These are phyloP conservation scores for Pyralis farinalis DNA, from an alignment of 2,888 invertebrate genomes.

Conservation along the genomic window DNA sequence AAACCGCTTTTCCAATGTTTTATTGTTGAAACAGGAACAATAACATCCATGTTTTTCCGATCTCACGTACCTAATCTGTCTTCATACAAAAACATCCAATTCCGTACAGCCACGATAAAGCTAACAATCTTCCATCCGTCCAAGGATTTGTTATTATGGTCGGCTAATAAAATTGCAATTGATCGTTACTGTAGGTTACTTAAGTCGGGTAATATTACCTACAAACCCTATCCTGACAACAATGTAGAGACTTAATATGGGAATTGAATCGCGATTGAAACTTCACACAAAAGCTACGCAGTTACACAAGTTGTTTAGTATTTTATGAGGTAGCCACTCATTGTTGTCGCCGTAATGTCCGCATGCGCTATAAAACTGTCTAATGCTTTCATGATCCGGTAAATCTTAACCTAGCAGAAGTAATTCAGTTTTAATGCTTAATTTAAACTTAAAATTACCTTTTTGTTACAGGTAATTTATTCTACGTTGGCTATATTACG, in stretches of 20 bases:
- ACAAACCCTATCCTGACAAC: conserved; percentile 2
- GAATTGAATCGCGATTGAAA: conserved; percentile 42
- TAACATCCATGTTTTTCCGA: too few relatives aligned
- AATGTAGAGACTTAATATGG: conserved; percentile 24
- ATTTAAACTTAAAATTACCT: conserved; percentile 6
- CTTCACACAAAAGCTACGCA: conserved; percentile 41
- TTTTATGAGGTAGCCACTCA: conserved; percentile 49
- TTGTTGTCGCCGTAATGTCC: conserved; percentile 43
- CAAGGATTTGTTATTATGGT: too few relatives aligned
- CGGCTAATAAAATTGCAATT: background rate
- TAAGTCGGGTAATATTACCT: background rate
- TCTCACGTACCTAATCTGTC: too few relatives aligned
- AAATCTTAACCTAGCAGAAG: conserved; percentile 29
- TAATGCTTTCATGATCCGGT: conserved; percentile 40
- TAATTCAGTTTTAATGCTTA: conserved; percentile 12
- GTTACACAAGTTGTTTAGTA: conserved; percentile 49
- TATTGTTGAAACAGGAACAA: too few relatives aligned
- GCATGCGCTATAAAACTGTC: conserved; percentile 42
- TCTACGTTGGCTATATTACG: background rate
- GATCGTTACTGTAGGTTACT: background rate
- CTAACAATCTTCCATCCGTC: too few relatives aligned
- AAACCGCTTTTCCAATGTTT: too few relatives aligned
- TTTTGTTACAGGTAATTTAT: conserved; percentile 17
- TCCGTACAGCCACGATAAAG: too few relatives aligned
- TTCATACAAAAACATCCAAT: too few relatives aligned